These are phyloP conservation scores for Isaurus tuberculatus DNA, from an alignment of 92 coral and sea anemone genomes.

Conservation along the genomic window DNA sequence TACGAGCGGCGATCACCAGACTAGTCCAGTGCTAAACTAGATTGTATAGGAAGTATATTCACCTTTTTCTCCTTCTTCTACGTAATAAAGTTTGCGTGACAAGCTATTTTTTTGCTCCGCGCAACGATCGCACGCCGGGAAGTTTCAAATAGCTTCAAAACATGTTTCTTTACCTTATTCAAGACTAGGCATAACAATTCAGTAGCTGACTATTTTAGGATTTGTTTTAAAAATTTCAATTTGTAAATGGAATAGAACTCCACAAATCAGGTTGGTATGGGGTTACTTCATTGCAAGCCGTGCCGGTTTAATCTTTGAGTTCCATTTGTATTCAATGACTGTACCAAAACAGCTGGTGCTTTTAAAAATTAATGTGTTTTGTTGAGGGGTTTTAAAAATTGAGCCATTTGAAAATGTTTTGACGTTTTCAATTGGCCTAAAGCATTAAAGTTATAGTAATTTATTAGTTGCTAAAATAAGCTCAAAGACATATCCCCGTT, in stretches of 20 bases:
- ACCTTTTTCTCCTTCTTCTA: background rate
- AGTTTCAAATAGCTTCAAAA: background rate
- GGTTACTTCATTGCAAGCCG: too few species aligned
- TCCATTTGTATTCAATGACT: background rate
- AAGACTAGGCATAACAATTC: background rate
- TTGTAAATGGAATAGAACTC: too few species aligned
- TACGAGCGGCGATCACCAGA: too few species aligned
- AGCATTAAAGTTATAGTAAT: conserved; percentile 2
- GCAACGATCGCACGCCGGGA: background rate
- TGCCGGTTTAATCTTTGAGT: background rate
- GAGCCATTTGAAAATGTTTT: background rate
- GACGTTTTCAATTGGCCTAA: background rate
- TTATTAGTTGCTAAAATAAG: background rate
- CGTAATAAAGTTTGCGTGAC: too few species aligned
- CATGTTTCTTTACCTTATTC: background rate
- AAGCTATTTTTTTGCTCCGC: background rate
- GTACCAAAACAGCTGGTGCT: background rate
- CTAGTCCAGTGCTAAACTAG: background rate
- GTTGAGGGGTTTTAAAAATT: background rate
- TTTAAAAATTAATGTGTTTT: background rate
- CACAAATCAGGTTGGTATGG: too few species aligned
- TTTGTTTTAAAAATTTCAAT: background rate
- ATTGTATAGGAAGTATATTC: background rate
- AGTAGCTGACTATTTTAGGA: background rate
- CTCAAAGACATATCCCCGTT: background rate